phyloP scores from a whole-genome alignment of 2,113 vertebrate genomes.

The Eonycteris spelaea region DNA sequence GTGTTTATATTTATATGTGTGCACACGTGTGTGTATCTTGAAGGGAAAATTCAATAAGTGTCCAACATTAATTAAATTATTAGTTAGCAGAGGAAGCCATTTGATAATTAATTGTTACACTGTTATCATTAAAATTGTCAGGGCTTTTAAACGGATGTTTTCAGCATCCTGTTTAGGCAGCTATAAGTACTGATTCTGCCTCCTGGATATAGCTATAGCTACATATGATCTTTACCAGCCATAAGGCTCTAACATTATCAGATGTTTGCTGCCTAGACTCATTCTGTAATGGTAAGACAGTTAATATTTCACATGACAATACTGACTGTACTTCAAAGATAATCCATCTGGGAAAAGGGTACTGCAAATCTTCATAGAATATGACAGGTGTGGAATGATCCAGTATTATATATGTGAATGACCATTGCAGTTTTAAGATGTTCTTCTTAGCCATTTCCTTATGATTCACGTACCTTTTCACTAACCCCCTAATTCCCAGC shows the following conservation, averaged over 20 bases:
- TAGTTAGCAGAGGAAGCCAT: background rate
- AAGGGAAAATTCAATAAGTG: background rate
- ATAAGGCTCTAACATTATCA: slow-evolving; percentile 33
- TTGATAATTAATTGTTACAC: slow-evolving; percentile 51
- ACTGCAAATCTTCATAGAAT: slow-evolving; percentile 73
- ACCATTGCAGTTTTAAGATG: slow-evolving; percentile 73
- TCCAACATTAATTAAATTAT: slow-evolving; percentile 7
- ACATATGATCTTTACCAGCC: slow-evolving; percentile 37
- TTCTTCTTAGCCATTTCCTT: slow-evolving; percentile 68
- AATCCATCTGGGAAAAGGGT: slow-evolving; percentile 74
- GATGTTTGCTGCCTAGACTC: slow-evolving; percentile 66
- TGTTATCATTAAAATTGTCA: slow-evolving; percentile 38
- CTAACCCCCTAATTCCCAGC: slow-evolving; percentile 56
- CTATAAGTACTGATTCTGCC: slow-evolving; percentile 47
- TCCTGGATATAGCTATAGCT: background rate
- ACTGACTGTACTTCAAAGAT: slow-evolving; percentile 79
- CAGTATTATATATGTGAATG: slow-evolving; percentile 74
- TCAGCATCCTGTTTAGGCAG: slow-evolving; percentile 2
- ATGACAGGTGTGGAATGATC: slow-evolving; percentile 73
- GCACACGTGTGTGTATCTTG: background rate
- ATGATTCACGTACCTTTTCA: slow-evolving; percentile 68
- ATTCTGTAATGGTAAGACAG: slow-evolving; percentile 70
- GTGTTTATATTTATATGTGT: background rate
- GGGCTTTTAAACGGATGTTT: slow-evolving; percentile 26
- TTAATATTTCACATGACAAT: slow-evolving; percentile 70